Percentiles rank a stretch among this genome's conserved stretches.
Conservation (phyloP, 2,797 vertebrate species). For the Novumbra hubbsi region DNA sequence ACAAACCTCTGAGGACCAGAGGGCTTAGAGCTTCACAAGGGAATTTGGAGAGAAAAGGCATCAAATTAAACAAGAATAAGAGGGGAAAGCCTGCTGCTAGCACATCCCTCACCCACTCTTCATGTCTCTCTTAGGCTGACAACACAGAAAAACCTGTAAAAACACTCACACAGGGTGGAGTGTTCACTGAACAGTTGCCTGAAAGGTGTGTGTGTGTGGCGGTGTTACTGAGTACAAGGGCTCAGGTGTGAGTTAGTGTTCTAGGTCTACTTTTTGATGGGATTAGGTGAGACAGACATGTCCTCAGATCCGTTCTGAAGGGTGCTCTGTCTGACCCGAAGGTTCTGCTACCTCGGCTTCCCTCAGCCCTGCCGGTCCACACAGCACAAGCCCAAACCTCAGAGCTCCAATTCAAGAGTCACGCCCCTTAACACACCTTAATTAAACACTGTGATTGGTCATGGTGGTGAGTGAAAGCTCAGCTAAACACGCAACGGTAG, state of each 20-base stretch:
- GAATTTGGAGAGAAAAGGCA: not conserved
- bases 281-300: conserved; percentile 29
- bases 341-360: not conserved
- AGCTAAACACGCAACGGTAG: not conserved
- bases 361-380: not conserved
- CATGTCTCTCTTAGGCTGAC: not conserved
- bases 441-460: not conserved
- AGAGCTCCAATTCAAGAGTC: not conserved
- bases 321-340: not conserved
- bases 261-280: conserved; percentile 22
- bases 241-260: conserved; percentile 20
- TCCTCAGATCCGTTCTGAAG: conserved; percentile 24
- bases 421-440: not conserved
- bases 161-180: not conserved
- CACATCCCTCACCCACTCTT: not conserved
- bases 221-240: not conserved
- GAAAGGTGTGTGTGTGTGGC: not conserved
- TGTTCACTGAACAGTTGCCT: not conserved
- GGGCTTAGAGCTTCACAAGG: not conserved
- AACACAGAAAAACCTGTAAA: not conserved
- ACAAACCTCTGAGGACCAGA: conserved; percentile 2
- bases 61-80: conserved; percentile 8
- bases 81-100: not conserved
- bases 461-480: not conserved
- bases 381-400: not conserved